Base-by-base conservation (phyloP, 1,140 invertebrate genomes). In the Pinna nobilis region DNA sequence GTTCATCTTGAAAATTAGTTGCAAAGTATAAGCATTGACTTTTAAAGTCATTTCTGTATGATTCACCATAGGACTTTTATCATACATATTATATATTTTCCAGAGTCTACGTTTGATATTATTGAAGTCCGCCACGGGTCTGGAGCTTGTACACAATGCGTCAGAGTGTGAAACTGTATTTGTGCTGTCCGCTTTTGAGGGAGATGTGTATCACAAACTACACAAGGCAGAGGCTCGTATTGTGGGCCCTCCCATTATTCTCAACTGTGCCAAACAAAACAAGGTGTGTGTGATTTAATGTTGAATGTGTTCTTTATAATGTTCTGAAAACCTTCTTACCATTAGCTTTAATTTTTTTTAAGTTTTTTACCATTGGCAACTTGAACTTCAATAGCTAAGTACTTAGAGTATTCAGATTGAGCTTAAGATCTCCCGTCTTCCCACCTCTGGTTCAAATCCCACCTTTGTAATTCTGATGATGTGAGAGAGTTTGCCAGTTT, bases 181-280 rank as follows among this genome's bases (percentile, higher is more conserved):
- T 88, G 90, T 95, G 74, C 77, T 94, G 53, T 91, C 92, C 55
- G 91, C 92, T 75, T 95, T 95, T 81, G 92, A 94, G 78, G 92
- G 92, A 37, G 88, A 91, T 67, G 89, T 91, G 75, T 95, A 92
- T 87, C 91, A 93, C 70, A 88, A 87, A 72, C 90, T 95, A 72
- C 89, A 92, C 72, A 93, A 93, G 86, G 91, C 90, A 64, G 91
- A 92, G 77, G 82, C 82, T 1, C 76, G 84, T 63, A 88, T 90
- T 69, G 77, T 88, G 32, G 89, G 87, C 13, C 88, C 89, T 7
- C 80, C 88, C 30, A 77, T 84, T n/a, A 77, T 90, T 39, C 71
- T 86, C 20, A 82, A 75, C 57, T 88, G 83, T 82, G 84, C 82
- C 44, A 70, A 79, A 61, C 74, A 84, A 33, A 74, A 81, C 37